Conservation (phyloP, 2,888 invertebrate genomes). For the Caenorhabditis sp. region DNA sequence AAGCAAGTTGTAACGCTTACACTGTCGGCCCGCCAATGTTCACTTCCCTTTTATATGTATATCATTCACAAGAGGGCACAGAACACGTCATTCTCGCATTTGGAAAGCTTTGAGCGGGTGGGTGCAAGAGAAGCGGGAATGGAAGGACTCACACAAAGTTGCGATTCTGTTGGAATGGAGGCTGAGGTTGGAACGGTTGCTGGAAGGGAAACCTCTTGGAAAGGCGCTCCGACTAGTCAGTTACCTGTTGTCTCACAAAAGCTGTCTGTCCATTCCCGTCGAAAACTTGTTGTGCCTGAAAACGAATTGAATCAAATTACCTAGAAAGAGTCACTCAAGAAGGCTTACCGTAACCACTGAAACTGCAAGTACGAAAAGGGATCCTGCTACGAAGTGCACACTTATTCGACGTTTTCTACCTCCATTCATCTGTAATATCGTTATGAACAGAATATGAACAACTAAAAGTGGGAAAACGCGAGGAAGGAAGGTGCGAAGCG, state of each 20-base stretch:
- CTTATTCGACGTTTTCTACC: constrained; percentile 39
- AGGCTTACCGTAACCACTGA: constrained; percentile 37
- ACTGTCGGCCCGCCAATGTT: constrained; percentile 4
- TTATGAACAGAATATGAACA: background rate
- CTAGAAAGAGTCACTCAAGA: too few relatives aligned
- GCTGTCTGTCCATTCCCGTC: constrained; percentile 23
- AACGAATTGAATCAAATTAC: background rate
- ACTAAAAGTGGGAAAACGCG: background rate
- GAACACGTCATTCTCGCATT: too few relatives aligned
- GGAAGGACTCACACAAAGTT: constrained; percentile 34
- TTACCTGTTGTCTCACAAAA: constrained; percentile 36
- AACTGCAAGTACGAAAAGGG: constrained; percentile 16
- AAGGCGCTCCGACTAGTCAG: too few relatives aligned
- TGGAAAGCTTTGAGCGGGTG: background rate
- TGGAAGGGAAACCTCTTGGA: background rate
- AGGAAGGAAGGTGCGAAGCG: too few relatives aligned
- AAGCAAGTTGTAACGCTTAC: constrained; percentile 51
- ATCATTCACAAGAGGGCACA: too few relatives aligned
- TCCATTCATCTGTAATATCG: constrained; percentile 39
- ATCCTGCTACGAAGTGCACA: constrained; percentile 10
- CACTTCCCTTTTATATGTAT: background rate
- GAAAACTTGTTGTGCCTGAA: constrained; percentile 46
- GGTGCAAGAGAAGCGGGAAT: background rate
- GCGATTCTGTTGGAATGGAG: constrained; percentile 21
- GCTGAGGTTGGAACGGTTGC: constrained; percentile 19